Evolutionary conservation across 2,797 vertebrate species (phyloP).

Genomic region (Oophaga sylvatica): DNA sequence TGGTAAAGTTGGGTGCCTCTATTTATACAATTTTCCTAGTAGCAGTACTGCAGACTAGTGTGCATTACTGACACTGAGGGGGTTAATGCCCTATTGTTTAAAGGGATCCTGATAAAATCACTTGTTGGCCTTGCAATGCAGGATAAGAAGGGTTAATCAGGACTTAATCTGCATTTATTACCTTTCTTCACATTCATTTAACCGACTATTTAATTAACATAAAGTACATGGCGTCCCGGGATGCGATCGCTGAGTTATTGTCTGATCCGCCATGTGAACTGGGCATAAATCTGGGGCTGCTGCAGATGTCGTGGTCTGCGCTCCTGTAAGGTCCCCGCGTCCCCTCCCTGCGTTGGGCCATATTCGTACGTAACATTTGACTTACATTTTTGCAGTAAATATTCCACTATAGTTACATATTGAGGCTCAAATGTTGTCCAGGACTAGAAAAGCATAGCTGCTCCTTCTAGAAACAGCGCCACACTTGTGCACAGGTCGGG

Average conservation of each 20-base stretch:
- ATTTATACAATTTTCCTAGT: too few relatives aligned
- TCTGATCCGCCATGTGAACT: constrained; percentile 15
- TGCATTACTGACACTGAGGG: neutral
- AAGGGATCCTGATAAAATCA: neutral
- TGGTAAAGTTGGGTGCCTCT: neutral
- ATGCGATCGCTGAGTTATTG: constrained; percentile 42
- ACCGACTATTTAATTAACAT: neutral
- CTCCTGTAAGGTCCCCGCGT: neutral
- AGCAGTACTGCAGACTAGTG: too few relatives aligned
- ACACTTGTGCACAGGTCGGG: too few relatives aligned
- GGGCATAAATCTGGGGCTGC: constrained; percentile 31
- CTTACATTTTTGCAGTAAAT: too few relatives aligned
- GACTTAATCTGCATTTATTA: neutral
- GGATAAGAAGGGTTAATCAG: neutral
- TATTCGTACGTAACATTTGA: neutral
- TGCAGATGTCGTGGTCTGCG: constrained; percentile 30
- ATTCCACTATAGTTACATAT: too few relatives aligned
- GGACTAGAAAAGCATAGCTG: too few relatives aligned
- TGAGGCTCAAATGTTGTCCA: too few relatives aligned
- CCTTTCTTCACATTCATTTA: neutral
- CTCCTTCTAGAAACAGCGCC: too few relatives aligned
- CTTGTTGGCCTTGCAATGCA: neutral
- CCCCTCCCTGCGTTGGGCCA: neutral
- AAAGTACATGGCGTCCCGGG: constrained; percentile 20
- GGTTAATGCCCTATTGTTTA: neutral